A percentile compares a stretch with the other conserved stretches of the same genome.
phyloP scores from a whole-genome alignment of 1,140 invertebrate species.

The Drosophila ambigua region DNA sequence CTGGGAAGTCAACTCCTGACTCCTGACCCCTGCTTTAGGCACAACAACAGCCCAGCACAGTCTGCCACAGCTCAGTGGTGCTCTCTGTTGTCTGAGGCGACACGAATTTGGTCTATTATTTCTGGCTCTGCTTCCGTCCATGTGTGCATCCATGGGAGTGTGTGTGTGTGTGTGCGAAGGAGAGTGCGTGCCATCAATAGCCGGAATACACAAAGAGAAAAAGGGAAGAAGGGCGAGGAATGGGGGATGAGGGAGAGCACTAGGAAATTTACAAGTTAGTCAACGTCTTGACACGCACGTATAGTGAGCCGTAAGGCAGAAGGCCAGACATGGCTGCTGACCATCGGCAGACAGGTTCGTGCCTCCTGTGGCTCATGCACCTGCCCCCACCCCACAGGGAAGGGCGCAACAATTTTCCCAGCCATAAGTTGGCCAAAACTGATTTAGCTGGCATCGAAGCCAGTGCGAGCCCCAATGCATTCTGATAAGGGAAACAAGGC shows the following conservation, averaged over 20 bases:
- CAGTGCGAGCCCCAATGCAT: slow-evolving; percentile 44
- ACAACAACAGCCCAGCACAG: neutral
- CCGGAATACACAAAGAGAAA: neutral
- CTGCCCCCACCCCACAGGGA: slow-evolving; percentile 14
- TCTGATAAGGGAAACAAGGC: slow-evolving; percentile 78
- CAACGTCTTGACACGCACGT: slow-evolving; percentile 63
- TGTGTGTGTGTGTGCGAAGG: slow-evolving; percentile 4
- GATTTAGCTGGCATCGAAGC: slow-evolving; percentile 33
- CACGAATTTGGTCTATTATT: slow-evolving; percentile 51
- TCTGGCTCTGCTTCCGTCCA: slow-evolving; percentile 21
- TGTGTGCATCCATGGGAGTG: neutral
- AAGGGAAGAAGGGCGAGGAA: neutral
- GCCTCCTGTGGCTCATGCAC: no score
- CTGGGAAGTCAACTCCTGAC: neutral
- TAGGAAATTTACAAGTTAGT: slow-evolving; percentile 34
- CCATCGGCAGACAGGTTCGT: slow-evolving; percentile 9
- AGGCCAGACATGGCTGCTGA: slow-evolving; percentile 52
- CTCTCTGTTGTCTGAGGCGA: slow-evolving; percentile 30
- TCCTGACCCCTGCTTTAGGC: neutral
- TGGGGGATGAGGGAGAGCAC: neutral
- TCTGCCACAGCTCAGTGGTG: slow-evolving; percentile 7
- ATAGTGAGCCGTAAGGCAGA: slow-evolving; percentile 13
- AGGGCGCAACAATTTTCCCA: neutral
- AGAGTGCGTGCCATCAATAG: slow-evolving; percentile 31
- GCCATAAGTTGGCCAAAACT: slow-evolving; percentile 16